Evolutionary conservation across 2,113 vertebrate species (phyloP).

Genomic region (Pogona vitticeps): DNA sequence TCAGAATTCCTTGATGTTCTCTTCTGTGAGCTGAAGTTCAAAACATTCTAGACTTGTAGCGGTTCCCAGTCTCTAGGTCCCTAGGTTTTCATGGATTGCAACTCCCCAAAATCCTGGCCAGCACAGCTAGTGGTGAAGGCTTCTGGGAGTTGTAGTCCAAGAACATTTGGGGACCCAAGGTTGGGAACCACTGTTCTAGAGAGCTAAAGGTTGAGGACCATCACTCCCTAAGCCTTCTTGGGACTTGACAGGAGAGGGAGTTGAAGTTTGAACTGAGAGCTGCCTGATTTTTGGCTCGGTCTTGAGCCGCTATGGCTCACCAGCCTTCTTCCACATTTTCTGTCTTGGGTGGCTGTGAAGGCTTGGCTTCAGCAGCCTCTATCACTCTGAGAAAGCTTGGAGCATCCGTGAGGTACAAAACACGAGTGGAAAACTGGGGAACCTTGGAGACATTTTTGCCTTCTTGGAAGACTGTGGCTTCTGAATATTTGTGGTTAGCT

Average conservation of each 20-base stretch:
- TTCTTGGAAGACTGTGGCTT: slow-evolving; percentile 27
- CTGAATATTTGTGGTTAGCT: not conserved
- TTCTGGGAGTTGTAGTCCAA: not conserved
- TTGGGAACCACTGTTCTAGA: not conserved
- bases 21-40: too few species aligned
- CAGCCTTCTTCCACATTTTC: not conserved
- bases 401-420: slow-evolving; percentile 35
- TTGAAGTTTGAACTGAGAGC: not conserved
- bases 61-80: too few species aligned
- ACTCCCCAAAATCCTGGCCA: too few species aligned
- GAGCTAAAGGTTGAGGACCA: too few species aligned
- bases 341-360: accelerated
- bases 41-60: too few species aligned
- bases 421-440: not conserved
- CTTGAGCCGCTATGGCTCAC: not conserved
- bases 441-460: slow-evolving; percentile 4
- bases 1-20: too few species aligned
- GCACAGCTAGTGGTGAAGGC: too few species aligned
- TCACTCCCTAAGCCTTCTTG: not conserved
- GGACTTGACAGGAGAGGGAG: not conserved
- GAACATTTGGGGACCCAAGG: not conserved
- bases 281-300: not conserved
- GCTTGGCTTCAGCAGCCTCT: not conserved
- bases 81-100: too few species aligned
- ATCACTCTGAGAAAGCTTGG: not conserved